phyloP scores from a whole-genome alignment of 2,113 vertebrate species.

The Scortum barcoo region DNA sequence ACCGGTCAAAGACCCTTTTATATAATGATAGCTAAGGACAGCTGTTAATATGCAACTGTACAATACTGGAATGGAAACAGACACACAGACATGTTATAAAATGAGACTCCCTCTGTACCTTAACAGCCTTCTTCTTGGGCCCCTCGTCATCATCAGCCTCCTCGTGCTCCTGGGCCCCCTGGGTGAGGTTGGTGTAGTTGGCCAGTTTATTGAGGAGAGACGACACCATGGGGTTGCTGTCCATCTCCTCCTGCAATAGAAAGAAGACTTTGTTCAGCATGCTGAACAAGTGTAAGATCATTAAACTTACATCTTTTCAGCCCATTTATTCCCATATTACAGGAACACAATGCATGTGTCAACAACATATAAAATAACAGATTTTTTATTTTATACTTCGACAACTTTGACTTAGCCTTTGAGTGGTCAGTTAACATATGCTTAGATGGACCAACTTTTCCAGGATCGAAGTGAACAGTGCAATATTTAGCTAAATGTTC shows the following conservation, averaged over 20 bases:
- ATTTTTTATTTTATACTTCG: neutral
- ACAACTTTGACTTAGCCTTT: constrained; percentile 1
- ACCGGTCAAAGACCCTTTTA: constrained; percentile 42
- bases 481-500: constrained; percentile 35
- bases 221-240: constrained; percentile 98
- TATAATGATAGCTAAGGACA: constrained; percentile 23
- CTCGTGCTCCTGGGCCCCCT: constrained; percentile 96
- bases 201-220: constrained; percentile 96
- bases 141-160: constrained; percentile 91
- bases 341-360: neutral
- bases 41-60: constrained; percentile 26
- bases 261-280: neutral
- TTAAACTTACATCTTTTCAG: neutral
- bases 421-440: neutral
- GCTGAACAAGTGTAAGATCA: neutral
- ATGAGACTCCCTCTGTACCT: constrained; percentile 64
- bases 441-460: neutral
- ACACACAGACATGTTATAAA: neutral
- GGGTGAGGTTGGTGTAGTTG: constrained; percentile 96
- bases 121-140: constrained; percentile 85
- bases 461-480: constrained; percentile 12
- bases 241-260: constrained; percentile 94
- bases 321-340: neutral
- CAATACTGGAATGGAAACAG: too few species aligned
- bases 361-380: neutral